Conservation (phyloP, 2,797 vertebrate species). For the Holocentrus rufus region DNA sequence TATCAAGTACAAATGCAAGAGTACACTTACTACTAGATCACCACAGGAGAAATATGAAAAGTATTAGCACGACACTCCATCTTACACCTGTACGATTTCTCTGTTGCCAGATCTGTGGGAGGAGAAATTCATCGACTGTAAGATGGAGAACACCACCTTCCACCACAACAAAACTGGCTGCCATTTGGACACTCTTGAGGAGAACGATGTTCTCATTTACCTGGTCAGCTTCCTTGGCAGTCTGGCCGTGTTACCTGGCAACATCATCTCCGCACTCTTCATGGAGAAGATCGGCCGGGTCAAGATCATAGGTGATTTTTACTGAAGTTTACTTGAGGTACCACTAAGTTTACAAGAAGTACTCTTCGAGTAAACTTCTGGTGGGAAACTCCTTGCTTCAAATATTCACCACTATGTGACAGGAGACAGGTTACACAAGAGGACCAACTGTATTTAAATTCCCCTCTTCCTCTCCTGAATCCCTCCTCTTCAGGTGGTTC, state of each 20-base stretch:
- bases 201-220: slow-evolving; percentile 95
- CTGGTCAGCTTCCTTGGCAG: slow-evolving; percentile 96
- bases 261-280: slow-evolving; percentile 94
- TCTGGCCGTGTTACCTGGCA: slow-evolving; percentile 93
- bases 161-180: slow-evolving; percentile 88
- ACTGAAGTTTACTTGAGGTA: background rate
- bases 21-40: no score
- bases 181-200: slow-evolving; percentile 87
- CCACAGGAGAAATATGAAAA: no score
- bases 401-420: no score
- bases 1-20: no score
- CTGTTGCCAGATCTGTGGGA: slow-evolving; percentile 87
- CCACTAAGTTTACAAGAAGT: no score
- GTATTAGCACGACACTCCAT: no score
- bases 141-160: slow-evolving; percentile 87
- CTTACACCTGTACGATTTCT: no score
- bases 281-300: slow-evolving; percentile 96
- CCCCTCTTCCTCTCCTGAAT: background rate
- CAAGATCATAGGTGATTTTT: slow-evolving; percentile 91
- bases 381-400: no score
- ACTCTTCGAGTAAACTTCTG: no score
- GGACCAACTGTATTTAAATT: background rate
- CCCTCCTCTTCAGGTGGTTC: slow-evolving; percentile 84
- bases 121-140: slow-evolving; percentile 91
- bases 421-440: background rate